These are phyloP conservation scores for Caenorhabditis brenneri DNA, from an alignment of 1,140 invertebrate genomes.

Conservation along the genomic window DNA sequence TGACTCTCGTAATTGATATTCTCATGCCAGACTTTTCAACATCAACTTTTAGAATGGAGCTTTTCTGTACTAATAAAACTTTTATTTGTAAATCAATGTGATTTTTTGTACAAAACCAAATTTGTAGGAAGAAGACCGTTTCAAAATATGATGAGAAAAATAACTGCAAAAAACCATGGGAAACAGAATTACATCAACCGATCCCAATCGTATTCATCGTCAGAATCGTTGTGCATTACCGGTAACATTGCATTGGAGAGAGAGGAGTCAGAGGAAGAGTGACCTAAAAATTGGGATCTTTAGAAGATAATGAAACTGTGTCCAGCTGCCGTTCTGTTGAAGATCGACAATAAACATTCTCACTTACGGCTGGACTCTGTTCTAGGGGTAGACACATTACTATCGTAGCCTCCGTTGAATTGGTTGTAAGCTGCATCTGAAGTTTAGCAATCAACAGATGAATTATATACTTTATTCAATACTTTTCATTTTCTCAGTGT, in stretches of 20 bases:
- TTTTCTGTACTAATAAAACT: too few relatives aligned
- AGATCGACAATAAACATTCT: too few relatives aligned
- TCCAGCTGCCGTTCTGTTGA: too few relatives aligned
- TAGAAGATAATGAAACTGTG: too few relatives aligned
- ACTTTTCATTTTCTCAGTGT: conserved; percentile 22
- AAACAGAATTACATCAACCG: neutral
- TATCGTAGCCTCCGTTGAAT: neutral
- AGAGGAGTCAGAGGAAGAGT: neutral
- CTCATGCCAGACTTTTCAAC: too few relatives aligned
- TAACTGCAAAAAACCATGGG: neutral
- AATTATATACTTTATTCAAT: neutral
- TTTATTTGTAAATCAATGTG: neutral
- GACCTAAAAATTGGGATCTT: neutral
- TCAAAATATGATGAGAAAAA: too few relatives aligned
- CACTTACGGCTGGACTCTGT: conserved; percentile 7
- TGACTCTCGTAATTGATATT: too few relatives aligned
- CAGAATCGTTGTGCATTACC: neutral
- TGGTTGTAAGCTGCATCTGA: neutral
- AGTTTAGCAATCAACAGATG: neutral
- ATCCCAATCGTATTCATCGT: conserved; percentile 24
- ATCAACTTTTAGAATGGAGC: too few relatives aligned
- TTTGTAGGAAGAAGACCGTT: neutral
- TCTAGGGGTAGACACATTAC: neutral
- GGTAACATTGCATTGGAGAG: neutral
- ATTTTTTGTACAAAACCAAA: neutral